These are phyloP conservation scores for Aleadryas rufinucha DNA, from an alignment of 2,113 vertebrate species.

Conservation along the genomic window DNA sequence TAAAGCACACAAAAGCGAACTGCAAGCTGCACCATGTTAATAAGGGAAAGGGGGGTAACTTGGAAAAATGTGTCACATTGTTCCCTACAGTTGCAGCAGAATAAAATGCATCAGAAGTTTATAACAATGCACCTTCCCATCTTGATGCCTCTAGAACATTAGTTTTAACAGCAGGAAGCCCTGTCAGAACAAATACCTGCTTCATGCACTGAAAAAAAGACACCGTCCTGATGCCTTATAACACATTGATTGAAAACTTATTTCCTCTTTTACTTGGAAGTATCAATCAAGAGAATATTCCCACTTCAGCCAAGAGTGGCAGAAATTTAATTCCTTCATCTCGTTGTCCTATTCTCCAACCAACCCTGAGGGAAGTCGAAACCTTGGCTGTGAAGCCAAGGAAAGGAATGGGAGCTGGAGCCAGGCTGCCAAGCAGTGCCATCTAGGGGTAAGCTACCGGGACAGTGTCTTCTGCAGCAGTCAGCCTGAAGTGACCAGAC, in stretches of 20 bases:
- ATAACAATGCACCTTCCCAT: not conserved
- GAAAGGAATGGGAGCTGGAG: not conserved
- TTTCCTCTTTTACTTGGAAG: not conserved
- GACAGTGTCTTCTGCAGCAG: not conserved
- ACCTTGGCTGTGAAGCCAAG: not conserved
- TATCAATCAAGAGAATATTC: not conserved
- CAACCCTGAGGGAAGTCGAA: not conserved
- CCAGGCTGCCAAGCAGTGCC: slow-evolving; percentile 43
- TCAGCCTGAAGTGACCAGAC: fast-evolving
- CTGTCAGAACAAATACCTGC: not conserved
- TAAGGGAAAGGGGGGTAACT: not conserved
- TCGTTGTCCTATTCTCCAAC: not conserved
- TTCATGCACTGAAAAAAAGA: not conserved
- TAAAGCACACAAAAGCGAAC: not conserved
- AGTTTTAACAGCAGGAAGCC: not conserved
- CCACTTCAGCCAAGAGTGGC: not conserved
- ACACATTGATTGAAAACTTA: not conserved
- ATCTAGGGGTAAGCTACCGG: slow-evolving; percentile 24
- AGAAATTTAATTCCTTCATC: not conserved
- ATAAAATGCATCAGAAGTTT: not conserved
- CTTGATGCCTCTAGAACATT: not conserved
- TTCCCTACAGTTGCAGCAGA: not conserved
- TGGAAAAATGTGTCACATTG: not conserved
- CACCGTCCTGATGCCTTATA: not conserved
- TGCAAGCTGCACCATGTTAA: not conserved